Percentiles rank a stretch among this genome's conserved stretches.
phyloP scores from a whole-genome alignment of 2,113 vertebrate species.

The Salminus brasiliensis region DNA sequence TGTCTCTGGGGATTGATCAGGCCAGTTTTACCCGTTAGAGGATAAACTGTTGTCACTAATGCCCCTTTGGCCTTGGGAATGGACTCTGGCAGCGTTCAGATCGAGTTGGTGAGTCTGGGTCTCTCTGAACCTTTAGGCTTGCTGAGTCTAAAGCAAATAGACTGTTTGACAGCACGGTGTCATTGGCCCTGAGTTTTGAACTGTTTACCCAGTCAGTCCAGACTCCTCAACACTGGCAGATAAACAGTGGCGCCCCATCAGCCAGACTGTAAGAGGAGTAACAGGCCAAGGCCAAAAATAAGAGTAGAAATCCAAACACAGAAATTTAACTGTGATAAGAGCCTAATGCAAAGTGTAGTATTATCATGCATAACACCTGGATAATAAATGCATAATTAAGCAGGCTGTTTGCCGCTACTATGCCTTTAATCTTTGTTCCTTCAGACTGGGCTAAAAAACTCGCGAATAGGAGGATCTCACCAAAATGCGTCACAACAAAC shows the following conservation, averaged over 20 bases:
- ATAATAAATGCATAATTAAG: too few relatives aligned
- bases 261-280: background rate
- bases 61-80: slow-evolving; percentile 25
- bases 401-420: too few relatives aligned
- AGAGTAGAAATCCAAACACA: background rate
- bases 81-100: background rate
- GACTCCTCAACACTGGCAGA: slow-evolving; percentile 1
- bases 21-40: background rate
- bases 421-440: too few relatives aligned
- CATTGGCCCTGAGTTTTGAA: slow-evolving; percentile 12
- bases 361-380: too few relatives aligned
- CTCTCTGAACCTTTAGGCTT: background rate
- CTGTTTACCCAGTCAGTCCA: slow-evolving; percentile 4
- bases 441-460: too few relatives aligned
- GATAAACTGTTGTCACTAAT: background rate
- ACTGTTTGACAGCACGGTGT: background rate
- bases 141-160: slow-evolving; percentile 4
- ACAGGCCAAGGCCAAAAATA: background rate
- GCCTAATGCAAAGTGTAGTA: too few relatives aligned
- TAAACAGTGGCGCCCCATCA: background rate
- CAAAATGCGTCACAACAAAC: too few relatives aligned
- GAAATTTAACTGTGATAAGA: too few relatives aligned
- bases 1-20: background rate
- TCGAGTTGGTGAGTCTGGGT: background rate
- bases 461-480: too few relatives aligned